A percentile compares a stretch with the other conserved stretches of the same genome.
phyloP scores from a whole-genome alignment of 2,113 vertebrate genomes.

The Phaetusa simplex region DNA sequence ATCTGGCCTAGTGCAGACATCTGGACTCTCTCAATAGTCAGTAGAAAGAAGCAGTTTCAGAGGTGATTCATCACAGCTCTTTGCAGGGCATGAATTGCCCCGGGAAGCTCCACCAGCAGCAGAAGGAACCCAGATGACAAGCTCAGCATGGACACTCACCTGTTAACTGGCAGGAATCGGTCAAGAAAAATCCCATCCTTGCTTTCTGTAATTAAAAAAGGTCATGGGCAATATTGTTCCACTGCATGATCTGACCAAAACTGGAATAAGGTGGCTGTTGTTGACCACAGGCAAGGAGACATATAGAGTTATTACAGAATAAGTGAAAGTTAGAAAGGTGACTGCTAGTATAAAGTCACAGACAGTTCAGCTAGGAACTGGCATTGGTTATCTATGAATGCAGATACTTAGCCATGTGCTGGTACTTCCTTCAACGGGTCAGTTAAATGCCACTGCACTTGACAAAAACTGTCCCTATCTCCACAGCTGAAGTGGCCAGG shows the following conservation, averaged over 20 bases:
- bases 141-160: background rate
- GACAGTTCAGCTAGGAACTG: background rate
- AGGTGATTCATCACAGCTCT: slow-evolving; percentile 9
- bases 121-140: background rate
- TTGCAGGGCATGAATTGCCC: background rate
- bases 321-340: background rate
- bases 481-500: background rate
- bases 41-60: background rate
- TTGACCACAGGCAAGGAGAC: background rate
- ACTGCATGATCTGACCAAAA: background rate
- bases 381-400: background rate
- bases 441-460: background rate
- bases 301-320: background rate
- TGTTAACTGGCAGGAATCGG: background rate
- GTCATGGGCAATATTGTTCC: background rate
- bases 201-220: background rate
- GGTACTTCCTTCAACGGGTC: background rate
- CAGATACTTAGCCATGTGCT: background rate
- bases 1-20: background rate
- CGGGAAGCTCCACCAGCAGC: background rate
- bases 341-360: background rate
- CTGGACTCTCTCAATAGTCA: slow-evolving; percentile 1
- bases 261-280: background rate
- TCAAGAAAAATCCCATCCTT: background rate
- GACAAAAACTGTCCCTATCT: background rate